Conservation (phyloP, 1,140 invertebrate genomes). For the Acromyrmex echinatior region DNA sequence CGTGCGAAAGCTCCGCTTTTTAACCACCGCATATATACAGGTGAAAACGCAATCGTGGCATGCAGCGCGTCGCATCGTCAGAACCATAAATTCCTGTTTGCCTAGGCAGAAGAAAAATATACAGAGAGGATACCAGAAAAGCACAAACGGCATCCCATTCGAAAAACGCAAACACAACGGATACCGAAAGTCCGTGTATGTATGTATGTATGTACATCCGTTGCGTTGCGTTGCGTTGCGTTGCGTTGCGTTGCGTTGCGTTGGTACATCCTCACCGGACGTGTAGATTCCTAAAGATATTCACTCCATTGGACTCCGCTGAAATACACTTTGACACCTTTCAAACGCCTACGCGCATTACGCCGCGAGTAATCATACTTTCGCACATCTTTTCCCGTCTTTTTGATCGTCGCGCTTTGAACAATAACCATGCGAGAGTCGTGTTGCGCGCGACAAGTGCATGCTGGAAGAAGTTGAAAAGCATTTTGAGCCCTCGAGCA, state of each 20-base stretch:
- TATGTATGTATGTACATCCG: neutral
- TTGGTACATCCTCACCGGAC: neutral
- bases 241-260: neutral
- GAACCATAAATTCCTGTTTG: slow-evolving; percentile 48
- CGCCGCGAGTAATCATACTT: slow-evolving; percentile 59
- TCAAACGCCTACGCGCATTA: slow-evolving; percentile 57
- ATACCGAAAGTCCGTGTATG: slow-evolving; percentile 57
- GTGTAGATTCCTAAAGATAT: slow-evolving; percentile 4
- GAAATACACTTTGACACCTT: slow-evolving; percentile 54
- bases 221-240: neutral
- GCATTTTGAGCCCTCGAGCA: slow-evolving; percentile 56
- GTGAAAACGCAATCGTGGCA: slow-evolving; percentile 41
- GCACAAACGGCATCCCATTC: slow-evolving; percentile 12
- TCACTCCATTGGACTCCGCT: slow-evolving; percentile 41
- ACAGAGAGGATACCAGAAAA: slow-evolving; percentile 18
- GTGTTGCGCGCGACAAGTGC: slow-evolving; percentile 12
- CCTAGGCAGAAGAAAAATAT: slow-evolving; percentile 32
- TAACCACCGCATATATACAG: neutral
- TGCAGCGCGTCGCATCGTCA: slow-evolving; percentile 33
- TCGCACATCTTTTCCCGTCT: slow-evolving; percentile 34
- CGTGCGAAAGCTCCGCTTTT: slow-evolving; percentile 37
- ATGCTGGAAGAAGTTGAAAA: slow-evolving; percentile 51
- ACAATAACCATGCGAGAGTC: slow-evolving; percentile 46
- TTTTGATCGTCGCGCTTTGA: slow-evolving; percentile 53
- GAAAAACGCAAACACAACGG: slow-evolving; percentile 20